Base-by-base conservation (phyloP, 2,888 invertebrate genomes). In the Scrobipalpa costella region DNA sequence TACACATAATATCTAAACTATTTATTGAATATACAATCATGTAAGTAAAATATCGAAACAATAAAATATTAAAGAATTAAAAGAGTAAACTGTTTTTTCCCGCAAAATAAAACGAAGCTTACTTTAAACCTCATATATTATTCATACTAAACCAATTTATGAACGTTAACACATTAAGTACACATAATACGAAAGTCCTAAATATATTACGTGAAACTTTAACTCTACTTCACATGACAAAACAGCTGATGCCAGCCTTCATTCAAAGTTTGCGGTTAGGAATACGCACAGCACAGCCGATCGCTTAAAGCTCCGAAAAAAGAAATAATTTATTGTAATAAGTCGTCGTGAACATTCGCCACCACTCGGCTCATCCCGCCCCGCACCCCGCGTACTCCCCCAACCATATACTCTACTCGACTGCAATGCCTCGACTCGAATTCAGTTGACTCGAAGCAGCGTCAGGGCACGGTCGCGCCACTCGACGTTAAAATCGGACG, bases 321-420 rank as follows among this genome's bases (percentile, higher is more conserved):
- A 79, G 55, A 88, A 86, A 89, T 86, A 86, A 90, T 89, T 89
- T 90, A 88, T 89, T 90, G 85, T 90, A 89, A 89, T 90, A 89
- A 88, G 86, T 85, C 85, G 79, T 90, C 91, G 92, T 86, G 87
- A 84, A 83, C 85, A 84, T 84, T 92, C 92, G 92, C 88, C 86
- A 84, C 85, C 79, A 80, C 82, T 92, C 92, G 91, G 88, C 80
- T 83, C 85, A 82, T 84, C 86, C 79, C 80, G 77, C 77, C 84
- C 82, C 84, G 77, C 84, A 71, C 84, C 81, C 81, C 73, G 67
- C 76, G 69, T 81, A 80, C 83, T 73, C 84, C 68, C 74, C 80
- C 74, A 74, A 83, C 73, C 80, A 84, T 85, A 85, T 82, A 90
- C 84, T 83, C 84, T 79, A 84, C 86, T 82, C 84, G 79, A 84